Evolutionary conservation across 2,113 vertebrate genomes (phyloP), one percentile per base, ranked within the genome.

Genomic region (Loxodonta africana): DNA sequence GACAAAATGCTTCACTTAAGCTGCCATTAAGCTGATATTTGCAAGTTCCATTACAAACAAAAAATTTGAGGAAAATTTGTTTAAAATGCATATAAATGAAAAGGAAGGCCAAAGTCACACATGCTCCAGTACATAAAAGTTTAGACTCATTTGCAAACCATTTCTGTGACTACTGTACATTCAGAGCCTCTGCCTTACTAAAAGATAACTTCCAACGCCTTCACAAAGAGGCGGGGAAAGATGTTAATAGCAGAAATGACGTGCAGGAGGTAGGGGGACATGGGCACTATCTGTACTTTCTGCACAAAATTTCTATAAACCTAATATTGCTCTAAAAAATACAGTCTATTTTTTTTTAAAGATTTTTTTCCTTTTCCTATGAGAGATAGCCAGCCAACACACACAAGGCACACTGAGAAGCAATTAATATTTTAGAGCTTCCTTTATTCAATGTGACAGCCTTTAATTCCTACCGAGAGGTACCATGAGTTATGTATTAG

Each of bases 401-500:
- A 96, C 41, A 86, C 26, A 87, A 81, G 44, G 51, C 81, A 84
- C 69, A 95, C 46, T 84, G 88, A 67, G 44, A 88, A 96, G 77
- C 57, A 95, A 91, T 65, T 83, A 85, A 73, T 28, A 83, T n/a
- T 48, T 88, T 73, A 82, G 95, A 91, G 44, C 30, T 92, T 92
- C 87, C 81, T 97, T 91, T 91, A 60, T 65, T 78, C 28, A 46
- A 51, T 53, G 73, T 87, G 23, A 87, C 30, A 86, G 26, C 80
- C 53, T 92, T 76, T 80, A 76, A 81, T 73, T 88, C 71, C 84
- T 69, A 86, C 2, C 77, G 83, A 92, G 33, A 21, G 73, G 69
- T 80, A 80, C 23, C 28, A 8, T 28, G 57, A 77, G 20, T 76
- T 71, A 62, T 41, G 30, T 30, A 23, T 33, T 62, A 17, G 41